Evolutionary conservation across 2,888 invertebrate species (phyloP).

Genomic region (Sesia apiformis): DNA sequence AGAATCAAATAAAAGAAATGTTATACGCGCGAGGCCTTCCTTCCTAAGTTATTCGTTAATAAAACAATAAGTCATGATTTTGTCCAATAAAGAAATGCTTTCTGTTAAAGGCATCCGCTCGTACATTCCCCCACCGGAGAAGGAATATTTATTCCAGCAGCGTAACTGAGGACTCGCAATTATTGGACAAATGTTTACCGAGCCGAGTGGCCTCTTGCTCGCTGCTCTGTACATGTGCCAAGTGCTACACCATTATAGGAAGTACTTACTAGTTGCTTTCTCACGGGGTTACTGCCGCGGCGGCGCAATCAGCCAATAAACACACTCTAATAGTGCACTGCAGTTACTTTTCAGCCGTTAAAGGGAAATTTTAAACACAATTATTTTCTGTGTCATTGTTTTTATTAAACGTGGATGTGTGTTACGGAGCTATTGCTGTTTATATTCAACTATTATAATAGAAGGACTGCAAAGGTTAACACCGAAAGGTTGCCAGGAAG

Average conservation of each 20-base stretch:
- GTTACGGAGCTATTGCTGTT: too few relatives aligned
- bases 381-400: not conserved
- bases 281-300: slow-evolving; percentile 19
- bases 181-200: slow-evolving; percentile 68
- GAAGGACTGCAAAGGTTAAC: too few relatives aligned
- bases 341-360: not conserved
- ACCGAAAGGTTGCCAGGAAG: too few relatives aligned
- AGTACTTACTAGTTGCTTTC: slow-evolving; percentile 52
- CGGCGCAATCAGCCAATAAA: slow-evolving; percentile 44
- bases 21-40: slow-evolving; percentile 12
- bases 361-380: not conserved
- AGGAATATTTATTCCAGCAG: slow-evolving; percentile 56
- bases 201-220: slow-evolving; percentile 52
- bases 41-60: slow-evolving; percentile 44
- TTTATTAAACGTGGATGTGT: too few relatives aligned
- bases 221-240: slow-evolving; percentile 45
- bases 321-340: slow-evolving; percentile 2
- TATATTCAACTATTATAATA: too few relatives aligned
- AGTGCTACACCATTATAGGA: slow-evolving; percentile 48
- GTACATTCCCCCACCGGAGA: slow-evolving; percentile 41
- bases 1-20: too few relatives aligned
- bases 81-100: slow-evolving; percentile 62
- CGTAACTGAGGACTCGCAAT: slow-evolving; percentile 62
- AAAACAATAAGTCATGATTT: slow-evolving; percentile 56
- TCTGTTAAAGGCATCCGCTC: slow-evolving; percentile 45